Evolutionary conservation across 2,797 vertebrate species (phyloP).

Genomic region (Scolopax rusticola): DNA sequence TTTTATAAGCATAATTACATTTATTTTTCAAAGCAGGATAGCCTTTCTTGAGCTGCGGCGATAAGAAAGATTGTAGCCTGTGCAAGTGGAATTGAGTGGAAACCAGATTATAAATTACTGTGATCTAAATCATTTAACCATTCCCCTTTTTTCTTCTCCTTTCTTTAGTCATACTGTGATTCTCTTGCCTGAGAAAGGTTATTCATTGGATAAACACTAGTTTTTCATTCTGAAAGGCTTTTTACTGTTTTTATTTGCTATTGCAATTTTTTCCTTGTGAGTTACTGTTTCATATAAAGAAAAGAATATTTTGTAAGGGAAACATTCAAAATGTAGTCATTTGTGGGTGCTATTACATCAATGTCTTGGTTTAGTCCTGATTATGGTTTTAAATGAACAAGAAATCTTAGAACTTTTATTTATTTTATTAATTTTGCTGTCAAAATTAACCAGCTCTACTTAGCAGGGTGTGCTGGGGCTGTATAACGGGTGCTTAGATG

Average conservation of each 20-base stretch:
- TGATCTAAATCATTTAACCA: slow-evolving; percentile 6
- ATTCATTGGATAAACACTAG: slow-evolving; percentile 19
- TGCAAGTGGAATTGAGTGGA: not conserved
- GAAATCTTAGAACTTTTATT: not conserved
- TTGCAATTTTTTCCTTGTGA: not conserved
- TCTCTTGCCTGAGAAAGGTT: not conserved
- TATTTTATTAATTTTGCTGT: not conserved
- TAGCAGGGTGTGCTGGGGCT: not conserved
- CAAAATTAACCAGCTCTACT: not conserved
- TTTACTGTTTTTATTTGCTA: not conserved
- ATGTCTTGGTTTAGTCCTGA: not conserved
- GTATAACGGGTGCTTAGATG: not conserved
- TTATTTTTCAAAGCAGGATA: slow-evolving; percentile 1
- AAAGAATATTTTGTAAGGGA: not conserved
- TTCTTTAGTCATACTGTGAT: not conserved
- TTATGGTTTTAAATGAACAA: not conserved
- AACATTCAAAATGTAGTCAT: not conserved
- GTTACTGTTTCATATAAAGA: slow-evolving; percentile 7
- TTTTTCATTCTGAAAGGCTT: slow-evolving; percentile 35
- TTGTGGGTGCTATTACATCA: not conserved
- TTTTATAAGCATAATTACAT: not conserved
- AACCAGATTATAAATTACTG: slow-evolving; percentile 25
- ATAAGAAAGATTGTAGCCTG: slow-evolving; percentile 4
- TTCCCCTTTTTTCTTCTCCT: not conserved
- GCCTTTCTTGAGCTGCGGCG: not conserved